Base-by-base conservation (phyloP, 2,113 vertebrate genomes). In the Sorex fumeus region DNA sequence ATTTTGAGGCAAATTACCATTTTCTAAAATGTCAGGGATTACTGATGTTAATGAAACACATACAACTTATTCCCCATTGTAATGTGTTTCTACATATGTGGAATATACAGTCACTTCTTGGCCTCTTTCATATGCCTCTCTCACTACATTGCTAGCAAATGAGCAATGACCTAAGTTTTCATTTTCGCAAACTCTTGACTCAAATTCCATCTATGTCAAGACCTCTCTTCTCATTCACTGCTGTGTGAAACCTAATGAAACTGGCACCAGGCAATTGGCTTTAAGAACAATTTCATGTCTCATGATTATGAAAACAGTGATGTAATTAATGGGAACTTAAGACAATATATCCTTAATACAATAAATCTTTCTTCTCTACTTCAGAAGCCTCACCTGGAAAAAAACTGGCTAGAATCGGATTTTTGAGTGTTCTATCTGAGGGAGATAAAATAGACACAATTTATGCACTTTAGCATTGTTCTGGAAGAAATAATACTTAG, bases 21-120 rank as follows among this genome's bases (percentile, higher is more conserved):
- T 94, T 88, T 90, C 72, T 91, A 85, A 93, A 70, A 92, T 50
- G 13, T 50, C 47, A 50, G 47, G 9, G 9, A 50, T 50, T 96
- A 89, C 86, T 96, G 93, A 94, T 25, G 60, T 87, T 34, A 30
- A 10, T 74, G 47, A 94, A 95, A 95, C 74, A 7, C 4, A 23
- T 25, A 25, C 21, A 84, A n/a, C 8, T 2, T 71, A 36, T 43
- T 74, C 32, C 27, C 12, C 6, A 10, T 34, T 84, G 21, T 12
- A 34, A 23, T 19, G 0, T n/a, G 23, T 87, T 67, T 12, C 64
- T 94, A 40, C 43, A 21, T 6, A 11, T 28, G 47, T 50, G 47
- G 13, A 9, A 8, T 30, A 2, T 7, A 19, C 7, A 32, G 12
- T 9, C 32, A 18, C 72, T 13, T 76, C 11, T 70, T 78, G 72